phyloP scores from a whole-genome alignment of 1,140 invertebrate genomes.

The Trigoniulus corallinus region DNA sequence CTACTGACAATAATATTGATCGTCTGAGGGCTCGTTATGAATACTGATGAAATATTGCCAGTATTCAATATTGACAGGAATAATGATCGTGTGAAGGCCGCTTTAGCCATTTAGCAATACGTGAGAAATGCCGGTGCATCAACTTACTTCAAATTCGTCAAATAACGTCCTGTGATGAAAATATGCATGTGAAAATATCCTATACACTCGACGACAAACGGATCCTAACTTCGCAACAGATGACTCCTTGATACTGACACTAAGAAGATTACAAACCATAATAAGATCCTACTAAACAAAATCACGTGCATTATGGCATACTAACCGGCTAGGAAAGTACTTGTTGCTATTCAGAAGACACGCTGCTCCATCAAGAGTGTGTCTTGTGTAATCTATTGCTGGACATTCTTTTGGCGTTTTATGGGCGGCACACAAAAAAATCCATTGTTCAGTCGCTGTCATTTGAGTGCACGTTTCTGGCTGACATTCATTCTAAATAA shows the following conservation, averaged over 20 bases:
- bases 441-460: constrained; percentile 99
- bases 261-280: constrained; percentile 24
- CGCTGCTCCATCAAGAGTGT: constrained; percentile 97
- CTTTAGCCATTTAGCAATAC: constrained; percentile 6
- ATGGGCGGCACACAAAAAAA: constrained; percentile 98
- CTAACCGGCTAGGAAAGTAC: constrained; percentile 93
- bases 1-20: too few relatives aligned
- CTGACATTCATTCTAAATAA: constrained; percentile 80
- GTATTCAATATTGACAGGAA: too few relatives aligned
- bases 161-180: constrained; percentile 95
- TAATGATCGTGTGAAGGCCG: too few relatives aligned
- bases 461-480: constrained; percentile 96
- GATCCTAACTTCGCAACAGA: constrained; percentile 96
- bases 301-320: not conserved
- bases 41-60: too few relatives aligned
- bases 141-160: constrained; percentile 80
- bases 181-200: constrained; percentile 99
- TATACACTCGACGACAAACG: constrained; percentile 92
- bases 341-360: constrained; percentile 98
- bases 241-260: constrained; percentile 96
- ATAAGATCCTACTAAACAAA: not conserved
- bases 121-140: not conserved
- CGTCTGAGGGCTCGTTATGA: too few relatives aligned
- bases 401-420: constrained; percentile 99
- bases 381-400: constrained; percentile 97